Base-by-base conservation (phyloP, 2,797 vertebrate genomes). In the Sparidentex hasta region DNA sequence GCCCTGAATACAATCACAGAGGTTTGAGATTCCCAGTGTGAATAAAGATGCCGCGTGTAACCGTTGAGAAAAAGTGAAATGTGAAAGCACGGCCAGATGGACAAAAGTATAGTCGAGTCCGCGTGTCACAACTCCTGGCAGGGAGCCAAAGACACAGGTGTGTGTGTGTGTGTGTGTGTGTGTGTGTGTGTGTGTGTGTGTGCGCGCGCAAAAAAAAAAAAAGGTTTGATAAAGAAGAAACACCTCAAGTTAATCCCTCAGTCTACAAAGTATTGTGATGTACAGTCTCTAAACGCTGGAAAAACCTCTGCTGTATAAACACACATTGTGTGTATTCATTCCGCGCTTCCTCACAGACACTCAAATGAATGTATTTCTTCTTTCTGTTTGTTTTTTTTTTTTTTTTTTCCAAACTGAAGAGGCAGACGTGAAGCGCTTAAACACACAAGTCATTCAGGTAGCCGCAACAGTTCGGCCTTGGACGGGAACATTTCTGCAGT, bases 51-150 rank as follows among this genome's bases (percentile, higher is more conserved):
- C 27, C 72, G 59, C 55, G 44, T 76, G 78, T 80, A 70, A 74
- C 81, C 71, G 71, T 78, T 65, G 12, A 54, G 57, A 47, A 74
- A 74, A 86, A 76, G 66, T 71, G 68, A 76, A 72, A 79, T 14
- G 74, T 66, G 76, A 77, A 79, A 71, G 44, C 20, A 43, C 59
- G 69, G 75, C 86, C 90, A 91, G 90, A 87, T 89, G 85, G 90
- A 86, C 62, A 58, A 80, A 88, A 82, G 73, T 78, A 57, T 62
- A 67, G 80, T 57, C 52, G 59, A 33, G 80, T 47, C 68, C 72
- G 71, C 64, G 2, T 88, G 85, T 87, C 87, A 71, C 74, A 25
- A 38, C 43, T 41, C 44, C 80, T 85, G 90, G 87, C 83, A 52
- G 66, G 68, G 44, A 52, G 83, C 86, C 89, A 87, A 51, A 82